phyloP scores from a whole-genome alignment of 2,888 invertebrate genomes.

The Agrotis segetum region DNA sequence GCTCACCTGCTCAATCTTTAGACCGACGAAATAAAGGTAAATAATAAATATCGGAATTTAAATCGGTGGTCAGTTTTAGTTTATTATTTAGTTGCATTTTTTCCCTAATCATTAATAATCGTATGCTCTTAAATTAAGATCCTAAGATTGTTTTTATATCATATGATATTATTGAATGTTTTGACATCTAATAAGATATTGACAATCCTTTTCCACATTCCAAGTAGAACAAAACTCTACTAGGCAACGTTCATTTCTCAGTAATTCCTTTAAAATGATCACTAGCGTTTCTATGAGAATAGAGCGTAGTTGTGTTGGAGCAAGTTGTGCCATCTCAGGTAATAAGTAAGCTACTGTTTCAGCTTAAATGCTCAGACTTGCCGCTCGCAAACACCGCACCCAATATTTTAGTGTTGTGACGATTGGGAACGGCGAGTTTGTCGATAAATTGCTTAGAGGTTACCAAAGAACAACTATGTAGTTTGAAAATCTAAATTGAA shows the following conservation, averaged over 20 bases:
- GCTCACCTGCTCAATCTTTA: background rate
- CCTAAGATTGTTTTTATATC: background rate
- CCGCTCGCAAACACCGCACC: conserved; percentile 79
- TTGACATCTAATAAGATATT: background rate
- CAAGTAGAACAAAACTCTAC: background rate
- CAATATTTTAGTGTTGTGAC: conserved; percentile 65
- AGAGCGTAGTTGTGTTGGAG: conserved; percentile 62
- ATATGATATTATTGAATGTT: background rate
- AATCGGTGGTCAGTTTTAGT: background rate
- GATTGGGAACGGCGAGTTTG: background rate
- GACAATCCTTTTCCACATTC: background rate
- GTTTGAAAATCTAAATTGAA: too few relatives aligned
- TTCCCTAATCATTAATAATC: background rate
- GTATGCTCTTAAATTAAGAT: background rate
- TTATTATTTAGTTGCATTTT: too few relatives aligned
- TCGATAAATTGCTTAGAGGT: conserved; percentile 35
- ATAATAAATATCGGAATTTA: background rate
- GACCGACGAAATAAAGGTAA: background rate
- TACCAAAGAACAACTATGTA: too few relatives aligned
- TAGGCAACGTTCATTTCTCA: background rate
- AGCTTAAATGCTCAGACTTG: conserved; percentile 88
- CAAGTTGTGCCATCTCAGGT: conserved; percentile 89
- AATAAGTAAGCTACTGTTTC: conserved; percentile 90
- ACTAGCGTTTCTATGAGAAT: conserved; percentile 49
- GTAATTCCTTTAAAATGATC: conserved; percentile 39